These are phyloP conservation scores for Notospermus geniculatus DNA, from an alignment of 1,140 invertebrate genomes.

Conservation along the genomic window DNA sequence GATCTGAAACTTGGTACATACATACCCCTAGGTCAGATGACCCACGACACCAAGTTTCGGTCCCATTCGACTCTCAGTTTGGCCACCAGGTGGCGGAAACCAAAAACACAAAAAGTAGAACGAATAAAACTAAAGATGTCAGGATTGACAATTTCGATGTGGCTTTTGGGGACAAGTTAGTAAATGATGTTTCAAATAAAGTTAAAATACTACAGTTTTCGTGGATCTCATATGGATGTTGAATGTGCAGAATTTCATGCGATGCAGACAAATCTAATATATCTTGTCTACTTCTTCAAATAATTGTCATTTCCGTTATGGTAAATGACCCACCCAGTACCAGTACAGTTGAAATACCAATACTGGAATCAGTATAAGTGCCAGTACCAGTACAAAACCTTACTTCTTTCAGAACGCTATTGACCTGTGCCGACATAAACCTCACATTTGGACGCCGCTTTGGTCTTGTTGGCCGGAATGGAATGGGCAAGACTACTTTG, in stretches of 20 bases:
- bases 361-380: background rate
- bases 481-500: slow-evolving; percentile 94
- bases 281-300: too few relatives aligned
- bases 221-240: too few relatives aligned
- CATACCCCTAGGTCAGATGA: too few relatives aligned
- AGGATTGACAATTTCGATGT: slow-evolving; percentile 98
- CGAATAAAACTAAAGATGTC: slow-evolving; percentile 87
- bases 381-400: background rate
- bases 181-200: slow-evolving; percentile 11
- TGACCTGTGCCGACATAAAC: slow-evolving; percentile 83
- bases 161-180: slow-evolving; percentile 88
- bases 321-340: too few relatives aligned
- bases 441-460: slow-evolving; percentile 88
- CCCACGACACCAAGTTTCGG: slow-evolving; percentile 77
- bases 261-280: too few relatives aligned
- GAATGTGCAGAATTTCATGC: too few relatives aligned
- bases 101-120: slow-evolving; percentile 89
- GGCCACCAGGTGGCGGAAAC: slow-evolving; percentile 83
- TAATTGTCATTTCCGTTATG: too few relatives aligned
- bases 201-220: slow-evolving; percentile 1
- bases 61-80: slow-evolving; percentile 94
- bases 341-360: too few relatives aligned
- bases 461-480: slow-evolving; percentile 88
- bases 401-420: slow-evolving; percentile 69
- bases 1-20: too few relatives aligned